Evolutionary conservation across 1,140 invertebrate species (phyloP), one percentile per base, ranked within the genome.

Genomic region (Euwallacea fornicatus): DNA sequence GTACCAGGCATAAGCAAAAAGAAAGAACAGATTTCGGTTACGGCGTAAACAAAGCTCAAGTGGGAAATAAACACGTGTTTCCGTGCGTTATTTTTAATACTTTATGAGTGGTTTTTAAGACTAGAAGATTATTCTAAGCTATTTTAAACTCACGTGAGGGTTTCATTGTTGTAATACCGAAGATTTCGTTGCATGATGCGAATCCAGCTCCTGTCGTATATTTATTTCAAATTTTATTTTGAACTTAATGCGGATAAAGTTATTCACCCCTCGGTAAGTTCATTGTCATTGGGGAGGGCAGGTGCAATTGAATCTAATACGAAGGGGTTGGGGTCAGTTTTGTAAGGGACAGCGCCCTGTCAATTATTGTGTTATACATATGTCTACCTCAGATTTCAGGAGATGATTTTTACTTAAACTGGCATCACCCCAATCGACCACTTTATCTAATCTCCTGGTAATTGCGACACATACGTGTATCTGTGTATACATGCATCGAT

Each of bases 21-120:
- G 65, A 66, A 41, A 66, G 50, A 56, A 66, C 65, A 58, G 53
- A 66, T 66, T 58, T 21, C 65, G 50, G 11, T 15, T 16, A 53
- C 4, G 65, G 43, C 21, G 65, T 66, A 66, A 66, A 66, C 65
- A 66, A 56, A 66, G 63, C 65, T 66, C 65, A 66, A 66, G 65
- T 66, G 65, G 65, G 65, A 66, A 66, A 58, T 66, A 66, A 65
- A 66, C 65, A 66, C 58, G 41, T 66, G 65, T 66, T 66, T 66
- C 65, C 65, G 65, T 66, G 54, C 43, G 50, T 41, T 66, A 66
- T 66, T 66, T 66, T 66, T 66, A 66, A 58, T 66, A 13, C 53
- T 64, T 8, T 64, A 53, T 42, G 33, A 58, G 55, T 58, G 55
- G 55, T 58, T 58, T 58, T 58, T 58, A 58, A 58, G 13, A 58